A percentile compares a stretch with the other conserved stretches of the same genome.
phyloP scores from a whole-genome alignment of 2,888 invertebrate species.

The Geophilus truncorum region DNA sequence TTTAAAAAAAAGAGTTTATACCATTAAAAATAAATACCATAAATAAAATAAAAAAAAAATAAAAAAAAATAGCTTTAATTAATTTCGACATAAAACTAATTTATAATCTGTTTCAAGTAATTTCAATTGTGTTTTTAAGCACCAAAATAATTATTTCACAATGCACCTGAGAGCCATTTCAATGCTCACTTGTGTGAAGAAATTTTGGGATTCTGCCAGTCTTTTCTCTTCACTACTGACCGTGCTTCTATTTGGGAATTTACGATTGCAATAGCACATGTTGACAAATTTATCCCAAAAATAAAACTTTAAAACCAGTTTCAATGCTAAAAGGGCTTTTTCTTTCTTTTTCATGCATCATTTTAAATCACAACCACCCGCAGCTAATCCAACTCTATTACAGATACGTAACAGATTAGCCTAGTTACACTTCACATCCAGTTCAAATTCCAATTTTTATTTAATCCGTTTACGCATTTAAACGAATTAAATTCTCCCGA shows the following conservation, averaged over 20 bases:
- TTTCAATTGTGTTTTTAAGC: background rate
- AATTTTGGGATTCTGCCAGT: background rate
- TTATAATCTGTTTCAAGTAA: background rate
- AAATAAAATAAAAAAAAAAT: background rate
- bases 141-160: background rate
- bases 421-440: too few relatives aligned
- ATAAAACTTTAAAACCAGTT: background rate
- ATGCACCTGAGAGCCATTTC: background rate
- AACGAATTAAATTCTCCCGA: background rate
- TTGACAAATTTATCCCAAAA: conserved; percentile 12
- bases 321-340: background rate
- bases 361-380: too few relatives aligned
- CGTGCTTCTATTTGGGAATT: conserved; percentile 10
- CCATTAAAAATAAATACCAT: background rate
- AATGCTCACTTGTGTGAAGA: background rate
- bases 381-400: too few relatives aligned
- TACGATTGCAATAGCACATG: background rate
- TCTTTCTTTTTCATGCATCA: background rate
- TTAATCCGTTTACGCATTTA: background rate
- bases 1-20: background rate
- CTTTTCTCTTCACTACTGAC: background rate
- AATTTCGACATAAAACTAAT: background rate
- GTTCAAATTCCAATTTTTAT: too few relatives aligned
- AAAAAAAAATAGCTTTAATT: background rate
- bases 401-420: too few relatives aligned